These are phyloP conservation scores for Rhinogobio ventralis DNA, from an alignment of 2,797 vertebrate species.

Conservation along the genomic window DNA sequence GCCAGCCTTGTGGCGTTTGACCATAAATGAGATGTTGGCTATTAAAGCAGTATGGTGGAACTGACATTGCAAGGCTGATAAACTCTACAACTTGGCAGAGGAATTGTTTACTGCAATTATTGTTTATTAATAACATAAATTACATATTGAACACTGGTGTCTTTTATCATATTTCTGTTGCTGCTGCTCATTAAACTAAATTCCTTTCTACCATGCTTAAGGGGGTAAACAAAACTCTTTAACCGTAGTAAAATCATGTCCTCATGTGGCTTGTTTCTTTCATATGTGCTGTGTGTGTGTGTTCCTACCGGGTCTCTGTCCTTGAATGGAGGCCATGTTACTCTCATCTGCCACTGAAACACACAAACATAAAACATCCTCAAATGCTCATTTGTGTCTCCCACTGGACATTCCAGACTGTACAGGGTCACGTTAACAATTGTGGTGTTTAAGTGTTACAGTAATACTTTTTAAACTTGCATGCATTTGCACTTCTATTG, in stretches of 20 bases:
- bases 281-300: background rate
- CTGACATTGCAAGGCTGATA: background rate
- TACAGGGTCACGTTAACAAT: background rate
- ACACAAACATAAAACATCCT: constrained; percentile 50
- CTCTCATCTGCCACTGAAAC: constrained; percentile 90
- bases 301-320: constrained; percentile 81
- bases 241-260: background rate
- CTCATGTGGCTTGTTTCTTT: background rate
- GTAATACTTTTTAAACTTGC: background rate
- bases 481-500: background rate
- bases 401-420: constrained; percentile 17
- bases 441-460: background rate
- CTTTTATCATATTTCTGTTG: constrained; percentile 8
- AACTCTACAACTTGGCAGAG: background rate
- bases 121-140: background rate
- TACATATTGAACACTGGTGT: background rate
- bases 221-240: background rate
- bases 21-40: constrained; percentile 11
- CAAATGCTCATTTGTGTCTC: constrained; percentile 21
- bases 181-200: background rate
- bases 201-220: background rate
- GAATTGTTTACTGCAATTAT: background rate
- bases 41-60: background rate
- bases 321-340: constrained; percentile 83
- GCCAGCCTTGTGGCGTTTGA: constrained; percentile 9